These are phyloP conservation scores for Pteria penguin DNA, from an alignment of 2,888 invertebrate genomes.

Conservation along the genomic window DNA sequence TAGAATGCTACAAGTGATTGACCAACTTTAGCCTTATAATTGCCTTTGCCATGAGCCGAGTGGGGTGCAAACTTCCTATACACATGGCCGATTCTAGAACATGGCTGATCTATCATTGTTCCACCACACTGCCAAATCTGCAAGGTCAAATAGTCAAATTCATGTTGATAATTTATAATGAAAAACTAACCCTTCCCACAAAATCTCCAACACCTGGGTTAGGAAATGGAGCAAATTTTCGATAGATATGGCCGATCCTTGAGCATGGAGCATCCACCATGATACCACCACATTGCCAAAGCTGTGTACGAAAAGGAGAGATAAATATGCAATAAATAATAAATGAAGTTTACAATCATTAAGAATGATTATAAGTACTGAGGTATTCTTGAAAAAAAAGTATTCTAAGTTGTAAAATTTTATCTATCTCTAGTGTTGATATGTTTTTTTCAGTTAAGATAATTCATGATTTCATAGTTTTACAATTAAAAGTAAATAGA, in stretches of 20 bases:
- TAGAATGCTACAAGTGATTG: no score
- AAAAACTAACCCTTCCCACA: conserved; percentile 83
- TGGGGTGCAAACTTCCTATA: conserved; percentile 84
- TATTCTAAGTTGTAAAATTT: no score
- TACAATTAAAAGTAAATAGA: no score
- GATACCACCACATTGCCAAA: conserved; percentile 97
- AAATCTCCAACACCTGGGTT: conserved; percentile 95
- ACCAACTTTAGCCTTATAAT: not conserved
- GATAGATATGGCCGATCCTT: conserved; percentile 89
- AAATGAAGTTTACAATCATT: no score
- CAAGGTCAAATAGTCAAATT: conserved; percentile 24
- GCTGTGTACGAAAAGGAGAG: no score
- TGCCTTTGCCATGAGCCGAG: conserved; percentile 86
- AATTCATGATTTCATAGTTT: no score
- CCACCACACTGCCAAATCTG: conserved; percentile 93
- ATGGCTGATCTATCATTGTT: conserved; percentile 90
- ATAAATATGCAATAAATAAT: no score
- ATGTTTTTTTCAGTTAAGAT: no score
- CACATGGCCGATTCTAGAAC: conserved; percentile 91
- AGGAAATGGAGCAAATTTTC: conserved; percentile 86
- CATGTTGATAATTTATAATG: not conserved
- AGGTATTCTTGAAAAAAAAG: no score
- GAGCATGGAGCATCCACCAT: conserved; percentile 96
- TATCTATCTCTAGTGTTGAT: no score
- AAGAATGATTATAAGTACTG: no score